A percentile compares a stretch with the other conserved stretches of the same genome.
Evolutionary conservation across 2,888 invertebrate species (phyloP).

Genomic region (Ophioninae sp.): DNA sequence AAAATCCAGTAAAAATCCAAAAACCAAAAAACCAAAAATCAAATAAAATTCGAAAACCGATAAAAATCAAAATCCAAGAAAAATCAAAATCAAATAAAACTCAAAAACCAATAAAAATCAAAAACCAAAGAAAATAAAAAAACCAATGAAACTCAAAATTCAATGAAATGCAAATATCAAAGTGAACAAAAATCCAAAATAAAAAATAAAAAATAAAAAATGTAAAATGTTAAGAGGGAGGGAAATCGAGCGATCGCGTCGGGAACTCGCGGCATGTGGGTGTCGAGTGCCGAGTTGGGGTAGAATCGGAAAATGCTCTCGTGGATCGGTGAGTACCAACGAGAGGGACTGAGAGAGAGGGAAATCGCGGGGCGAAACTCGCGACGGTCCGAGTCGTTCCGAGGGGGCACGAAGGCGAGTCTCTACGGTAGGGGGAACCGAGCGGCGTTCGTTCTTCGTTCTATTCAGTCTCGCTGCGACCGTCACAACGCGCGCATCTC

Average conservation of each 20-base stretch:
- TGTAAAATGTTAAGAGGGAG: neutral
- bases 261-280: conserved; percentile 49
- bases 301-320: conserved; percentile 45
- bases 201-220: no score
- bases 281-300: conserved; percentile 69
- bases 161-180: no score
- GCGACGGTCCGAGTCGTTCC: conserved; percentile 66
- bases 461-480: conserved; percentile 78
- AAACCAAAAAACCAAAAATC: no score
- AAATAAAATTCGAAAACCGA: no score
- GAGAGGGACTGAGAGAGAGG: neutral
- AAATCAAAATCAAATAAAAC: no score
- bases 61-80: no score
- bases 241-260: conserved; percentile 31
- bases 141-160: no score
- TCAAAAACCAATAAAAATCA: no score
- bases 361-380: conserved; percentile 66
- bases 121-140: no score
- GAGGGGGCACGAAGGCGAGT: conserved; percentile 64
- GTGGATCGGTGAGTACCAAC: conserved; percentile 53
- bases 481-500: conserved; percentile 73
- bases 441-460: conserved; percentile 61
- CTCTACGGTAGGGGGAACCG: conserved; percentile 66
- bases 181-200: no score
- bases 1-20: no score